Percentiles rank a stretch among this genome's conserved stretches.
Conservation (phyloP, 1,140 invertebrate genomes). For the Bombus fervidus region DNA sequence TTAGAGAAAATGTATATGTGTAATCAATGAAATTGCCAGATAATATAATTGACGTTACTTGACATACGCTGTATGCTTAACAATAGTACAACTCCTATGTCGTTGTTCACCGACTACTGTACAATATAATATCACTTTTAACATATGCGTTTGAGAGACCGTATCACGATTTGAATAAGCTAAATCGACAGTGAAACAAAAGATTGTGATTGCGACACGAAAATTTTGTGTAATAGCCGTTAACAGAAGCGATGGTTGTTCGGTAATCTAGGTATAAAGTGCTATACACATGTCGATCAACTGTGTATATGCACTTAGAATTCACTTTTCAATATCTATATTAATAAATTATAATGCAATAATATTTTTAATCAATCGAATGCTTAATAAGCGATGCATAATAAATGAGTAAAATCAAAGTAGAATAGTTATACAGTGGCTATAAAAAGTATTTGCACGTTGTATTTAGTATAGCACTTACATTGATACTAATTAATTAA, state of each 20-base stretch:
- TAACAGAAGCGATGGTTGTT: neutral
- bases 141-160: neutral
- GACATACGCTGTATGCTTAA: constrained; percentile 31
- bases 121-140: neutral
- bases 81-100: neutral
- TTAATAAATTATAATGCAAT: too few species aligned
- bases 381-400: too few species aligned
- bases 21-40: constrained; percentile 51
- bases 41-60: constrained; percentile 47
- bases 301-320: too few species aligned
- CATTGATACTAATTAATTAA: too few species aligned
- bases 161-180: too few species aligned
- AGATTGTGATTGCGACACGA: neutral
- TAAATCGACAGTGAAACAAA: neutral
- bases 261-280: neutral
- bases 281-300: neutral
- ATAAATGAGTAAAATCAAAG: too few species aligned
- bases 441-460: too few species aligned
- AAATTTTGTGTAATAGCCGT: neutral
- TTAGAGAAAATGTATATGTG: constrained; percentile 40
- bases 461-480: too few species aligned
- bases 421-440: too few species aligned
- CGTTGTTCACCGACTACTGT: neutral
- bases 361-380: too few species aligned
- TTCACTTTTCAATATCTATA: neutral